Conservation (phyloP, 2,888 invertebrate species). For the Pemphredon lugubris region DNA sequence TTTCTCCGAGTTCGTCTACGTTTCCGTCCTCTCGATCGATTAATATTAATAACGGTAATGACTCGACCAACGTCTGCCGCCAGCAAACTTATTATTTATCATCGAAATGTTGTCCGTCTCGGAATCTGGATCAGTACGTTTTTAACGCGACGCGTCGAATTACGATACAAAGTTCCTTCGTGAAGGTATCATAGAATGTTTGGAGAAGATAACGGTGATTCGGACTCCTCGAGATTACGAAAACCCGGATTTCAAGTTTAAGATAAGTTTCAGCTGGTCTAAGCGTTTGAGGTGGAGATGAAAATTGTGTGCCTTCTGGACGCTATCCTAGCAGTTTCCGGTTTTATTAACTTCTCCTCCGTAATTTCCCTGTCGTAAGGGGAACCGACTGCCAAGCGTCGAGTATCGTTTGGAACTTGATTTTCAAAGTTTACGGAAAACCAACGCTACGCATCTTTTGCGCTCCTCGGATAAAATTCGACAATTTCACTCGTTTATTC, state of each 20-base stretch:
- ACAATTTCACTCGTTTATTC: too few relatives aligned
- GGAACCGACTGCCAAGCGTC: not conserved
- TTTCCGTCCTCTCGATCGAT: too few relatives aligned
- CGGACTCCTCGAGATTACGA: not conserved
- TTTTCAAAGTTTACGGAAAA: slow-evolving; percentile 2
- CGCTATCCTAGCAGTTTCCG: slow-evolving; percentile 18
- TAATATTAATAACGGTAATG: too few relatives aligned
- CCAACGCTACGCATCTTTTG: too few relatives aligned
- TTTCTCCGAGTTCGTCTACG: too few relatives aligned
- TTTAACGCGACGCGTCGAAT: not conserved
- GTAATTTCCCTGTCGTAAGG: not conserved
- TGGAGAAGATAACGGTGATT: slow-evolving; percentile 5
- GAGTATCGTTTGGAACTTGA: slow-evolving; percentile 9
- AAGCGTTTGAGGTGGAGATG: not conserved
- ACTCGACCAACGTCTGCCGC: too few relatives aligned
- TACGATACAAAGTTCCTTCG: slow-evolving; percentile 4
- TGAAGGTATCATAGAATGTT: slow-evolving; percentile 10
- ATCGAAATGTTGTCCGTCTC: too few relatives aligned
- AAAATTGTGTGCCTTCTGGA: slow-evolving; percentile 22
- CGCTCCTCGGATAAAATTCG: too few relatives aligned
- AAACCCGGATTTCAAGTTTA: slow-evolving; percentile 15
- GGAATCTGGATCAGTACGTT: too few relatives aligned
- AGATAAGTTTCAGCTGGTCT: slow-evolving; percentile 14
- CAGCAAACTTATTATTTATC: too few relatives aligned
- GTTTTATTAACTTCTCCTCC: slow-evolving; percentile 22